Conservation (phyloP, 1,140 invertebrate species). For the Oedothorax gibbosus region DNA sequence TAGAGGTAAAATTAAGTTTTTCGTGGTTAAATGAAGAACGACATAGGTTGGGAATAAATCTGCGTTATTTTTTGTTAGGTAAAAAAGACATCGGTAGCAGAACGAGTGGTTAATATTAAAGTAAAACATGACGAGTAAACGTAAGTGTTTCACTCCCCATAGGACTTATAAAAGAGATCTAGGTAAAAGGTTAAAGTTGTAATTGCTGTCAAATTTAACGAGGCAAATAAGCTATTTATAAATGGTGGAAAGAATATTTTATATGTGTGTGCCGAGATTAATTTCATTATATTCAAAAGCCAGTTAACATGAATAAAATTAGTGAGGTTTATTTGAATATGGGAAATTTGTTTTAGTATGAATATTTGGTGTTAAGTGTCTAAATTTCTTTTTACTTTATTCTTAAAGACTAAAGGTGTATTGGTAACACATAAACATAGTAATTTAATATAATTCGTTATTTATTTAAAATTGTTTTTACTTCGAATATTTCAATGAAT, state of each 20-base stretch:
- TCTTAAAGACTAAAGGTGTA: too few relatives aligned
- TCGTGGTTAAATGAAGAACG: slow-evolving; percentile 54
- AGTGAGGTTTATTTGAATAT: too few relatives aligned
- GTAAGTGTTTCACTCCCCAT: slow-evolving; percentile 38
- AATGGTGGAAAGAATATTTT: slow-evolving; percentile 1
- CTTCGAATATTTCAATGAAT: too few relatives aligned
- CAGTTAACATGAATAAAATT: too few relatives aligned
- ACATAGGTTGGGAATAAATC: neutral
- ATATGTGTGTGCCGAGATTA: too few relatives aligned
- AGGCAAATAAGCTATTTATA: slow-evolving; percentile 1
- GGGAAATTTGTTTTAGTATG: too few relatives aligned
- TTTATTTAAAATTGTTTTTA: too few relatives aligned
- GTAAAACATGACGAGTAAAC: slow-evolving; percentile 19
- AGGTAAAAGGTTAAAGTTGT: slow-evolving; percentile 43
- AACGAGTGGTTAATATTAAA: slow-evolving; percentile 57
- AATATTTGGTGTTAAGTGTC: too few relatives aligned
- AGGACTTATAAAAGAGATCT: slow-evolving; percentile 14
- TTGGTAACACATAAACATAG: too few relatives aligned
- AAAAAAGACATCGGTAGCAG: slow-evolving; percentile 5
- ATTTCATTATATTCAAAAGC: too few relatives aligned
- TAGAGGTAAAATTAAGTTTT: slow-evolving; percentile 59
- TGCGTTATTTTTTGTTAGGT: slow-evolving; percentile 26
- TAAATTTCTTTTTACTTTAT: too few relatives aligned
- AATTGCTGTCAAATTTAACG: slow-evolving; percentile 41
- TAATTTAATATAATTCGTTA: too few relatives aligned